Evolutionary conservation across 2,113 vertebrate species (phyloP).

Genomic region (Corapipo altera): DNA sequence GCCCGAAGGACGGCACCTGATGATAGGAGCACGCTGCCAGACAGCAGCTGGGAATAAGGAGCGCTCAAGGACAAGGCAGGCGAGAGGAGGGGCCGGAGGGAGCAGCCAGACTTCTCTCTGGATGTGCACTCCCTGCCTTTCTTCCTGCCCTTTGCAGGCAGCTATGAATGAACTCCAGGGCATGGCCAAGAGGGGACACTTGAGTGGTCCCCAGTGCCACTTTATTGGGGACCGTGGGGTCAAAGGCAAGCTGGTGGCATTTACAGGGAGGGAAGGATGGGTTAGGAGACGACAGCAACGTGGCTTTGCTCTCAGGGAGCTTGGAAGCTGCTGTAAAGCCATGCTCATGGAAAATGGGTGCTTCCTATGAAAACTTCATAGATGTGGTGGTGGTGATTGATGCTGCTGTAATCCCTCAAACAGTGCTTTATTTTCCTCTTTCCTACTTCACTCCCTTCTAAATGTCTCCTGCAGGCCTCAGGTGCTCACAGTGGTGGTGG

Average conservation of each 20-base stretch:
- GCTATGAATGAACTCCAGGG: background rate
- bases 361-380: background rate
- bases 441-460: background rate
- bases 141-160: background rate
- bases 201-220: background rate
- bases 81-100: background rate
- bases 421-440: background rate
- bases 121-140: background rate
- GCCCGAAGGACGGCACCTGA: conserved; percentile 67
- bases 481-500: background rate
- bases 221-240: rapidly evolving
- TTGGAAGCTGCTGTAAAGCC: background rate
- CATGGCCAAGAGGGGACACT: rapidly evolving
- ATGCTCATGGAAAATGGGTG: rapidly evolving
- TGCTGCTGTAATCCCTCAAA: background rate
- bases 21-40: conserved; percentile 55
- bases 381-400: background rate
- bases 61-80: conserved; percentile 20
- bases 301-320: background rate
- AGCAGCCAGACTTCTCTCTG: background rate
- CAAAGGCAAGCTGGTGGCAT: background rate
- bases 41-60: background rate
- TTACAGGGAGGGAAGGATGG: background rate
- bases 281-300: rapidly evolving
- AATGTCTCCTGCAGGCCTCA: background rate